These are phyloP conservation scores for Bombus breviceps DNA, from an alignment of 1,140 invertebrate species.

Conservation along the genomic window DNA sequence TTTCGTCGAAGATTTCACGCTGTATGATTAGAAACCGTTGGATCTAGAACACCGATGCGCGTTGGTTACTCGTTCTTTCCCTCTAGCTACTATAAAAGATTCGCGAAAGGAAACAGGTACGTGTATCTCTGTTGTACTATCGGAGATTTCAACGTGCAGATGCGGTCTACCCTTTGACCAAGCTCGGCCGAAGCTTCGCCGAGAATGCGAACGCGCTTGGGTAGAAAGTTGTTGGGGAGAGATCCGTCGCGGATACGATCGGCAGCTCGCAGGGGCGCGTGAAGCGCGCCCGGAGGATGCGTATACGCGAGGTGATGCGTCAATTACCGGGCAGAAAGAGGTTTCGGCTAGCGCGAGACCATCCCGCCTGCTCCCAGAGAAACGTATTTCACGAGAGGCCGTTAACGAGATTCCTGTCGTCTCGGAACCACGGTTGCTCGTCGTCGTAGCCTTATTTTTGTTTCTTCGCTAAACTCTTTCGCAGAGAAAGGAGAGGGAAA, in stretches of 20 bases:
- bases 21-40: too few relatives aligned
- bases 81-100: too few relatives aligned
- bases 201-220: too few relatives aligned
- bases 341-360: conserved; percentile 5
- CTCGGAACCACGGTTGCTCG: background rate
- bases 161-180: too few relatives aligned
- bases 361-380: too few relatives aligned
- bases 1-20: too few relatives aligned
- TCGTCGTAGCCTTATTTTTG: conserved; percentile 19
- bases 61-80: too few relatives aligned
- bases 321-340: conserved; percentile 62
- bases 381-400: conserved; percentile 19
- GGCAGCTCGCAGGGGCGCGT: background rate
- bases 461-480: conserved; percentile 1
- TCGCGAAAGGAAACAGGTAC: too few relatives aligned
- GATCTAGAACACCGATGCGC: too few relatives aligned
- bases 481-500: background rate
- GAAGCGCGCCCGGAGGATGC: background rate
- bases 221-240: background rate
- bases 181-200: too few relatives aligned
- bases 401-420: conserved; percentile 70
- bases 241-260: conserved; percentile 68
- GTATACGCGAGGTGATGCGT: conserved; percentile 70
- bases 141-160: too few relatives aligned
- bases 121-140: too few relatives aligned